Conservation (phyloP, 2,113 vertebrate genomes). For the Helogale parvula region DNA sequence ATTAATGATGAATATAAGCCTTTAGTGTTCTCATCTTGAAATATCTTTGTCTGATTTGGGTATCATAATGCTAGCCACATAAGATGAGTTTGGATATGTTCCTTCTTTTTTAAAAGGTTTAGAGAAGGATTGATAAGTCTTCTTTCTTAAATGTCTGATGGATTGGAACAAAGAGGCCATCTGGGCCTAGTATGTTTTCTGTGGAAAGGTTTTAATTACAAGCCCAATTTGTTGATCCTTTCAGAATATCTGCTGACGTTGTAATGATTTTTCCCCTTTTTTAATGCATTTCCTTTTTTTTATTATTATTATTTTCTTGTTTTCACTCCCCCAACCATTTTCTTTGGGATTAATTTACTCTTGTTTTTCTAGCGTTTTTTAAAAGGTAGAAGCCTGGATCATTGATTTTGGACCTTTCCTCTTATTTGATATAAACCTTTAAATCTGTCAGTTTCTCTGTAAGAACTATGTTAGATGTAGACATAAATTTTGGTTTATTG, state of each 20-base stretch:
- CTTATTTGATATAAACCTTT: not conserved
- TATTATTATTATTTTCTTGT: not conserved
- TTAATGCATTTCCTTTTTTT: not conserved
- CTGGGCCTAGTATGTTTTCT: not conserved
- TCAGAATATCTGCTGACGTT: not conserved
- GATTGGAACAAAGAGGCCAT: not conserved
- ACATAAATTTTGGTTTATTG: not conserved
- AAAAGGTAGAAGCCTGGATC: not conserved
- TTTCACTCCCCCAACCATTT: not conserved
- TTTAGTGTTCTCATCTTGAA: not conserved
- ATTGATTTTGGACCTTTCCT: not conserved
- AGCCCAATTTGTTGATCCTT: not conserved
- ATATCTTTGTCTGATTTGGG: not conserved
- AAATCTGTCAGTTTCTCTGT: not conserved
- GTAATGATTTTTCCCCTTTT: not conserved
- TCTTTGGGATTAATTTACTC: not conserved
- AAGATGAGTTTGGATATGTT: not conserved
- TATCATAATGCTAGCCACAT: not conserved
- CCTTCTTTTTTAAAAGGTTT: not conserved
- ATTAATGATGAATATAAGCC: not conserved
- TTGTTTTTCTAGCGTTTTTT: not conserved
- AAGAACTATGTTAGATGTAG: not conserved
- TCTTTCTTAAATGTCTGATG: not conserved
- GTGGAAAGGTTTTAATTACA: not conserved
- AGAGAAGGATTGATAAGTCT: not conserved